A percentile compares a stretch with the other conserved stretches of the same genome.
Conservation (phyloP, 2,113 vertebrate genomes). For the Onychostoma macrolepis region DNA sequence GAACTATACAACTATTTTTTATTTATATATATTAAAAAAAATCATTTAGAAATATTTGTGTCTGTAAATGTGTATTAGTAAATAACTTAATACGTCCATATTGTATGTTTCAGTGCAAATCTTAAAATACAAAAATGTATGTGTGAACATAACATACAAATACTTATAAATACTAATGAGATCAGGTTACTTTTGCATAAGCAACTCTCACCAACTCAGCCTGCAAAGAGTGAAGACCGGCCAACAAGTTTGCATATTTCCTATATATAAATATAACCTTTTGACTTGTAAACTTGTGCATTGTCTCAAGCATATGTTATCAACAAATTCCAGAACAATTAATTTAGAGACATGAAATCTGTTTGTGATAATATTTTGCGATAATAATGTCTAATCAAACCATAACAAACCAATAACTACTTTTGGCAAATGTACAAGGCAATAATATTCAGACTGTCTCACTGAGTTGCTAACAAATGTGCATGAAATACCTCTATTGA, state of each 20-base stretch:
- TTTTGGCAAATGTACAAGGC: background rate
- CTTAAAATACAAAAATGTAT: background rate
- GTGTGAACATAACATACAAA: background rate
- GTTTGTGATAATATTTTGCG: slow-evolving; percentile 9
- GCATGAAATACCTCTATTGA: slow-evolving; percentile 31
- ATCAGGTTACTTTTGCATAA: background rate
- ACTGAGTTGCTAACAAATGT: slow-evolving; percentile 18
- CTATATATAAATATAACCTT: background rate
- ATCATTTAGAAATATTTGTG: background rate
- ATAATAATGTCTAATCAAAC: background rate
- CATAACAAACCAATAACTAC: background rate
- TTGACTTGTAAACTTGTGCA: slow-evolving; percentile 11
- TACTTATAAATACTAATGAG: background rate
- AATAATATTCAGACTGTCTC: background rate
- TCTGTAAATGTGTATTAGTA: background rate
- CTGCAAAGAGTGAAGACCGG: background rate
- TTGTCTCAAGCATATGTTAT: background rate
- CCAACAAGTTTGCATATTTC: background rate
- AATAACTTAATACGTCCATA: background rate
- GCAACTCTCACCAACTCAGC: background rate
- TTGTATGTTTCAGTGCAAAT: background rate
- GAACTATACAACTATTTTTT: background rate
- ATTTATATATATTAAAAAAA: background rate
- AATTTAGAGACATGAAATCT: background rate
- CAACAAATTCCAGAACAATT: slow-evolving; percentile 31